These are phyloP conservation scores for Euura lappo DNA, from an alignment of 1,140 invertebrate species.

Conservation along the genomic window DNA sequence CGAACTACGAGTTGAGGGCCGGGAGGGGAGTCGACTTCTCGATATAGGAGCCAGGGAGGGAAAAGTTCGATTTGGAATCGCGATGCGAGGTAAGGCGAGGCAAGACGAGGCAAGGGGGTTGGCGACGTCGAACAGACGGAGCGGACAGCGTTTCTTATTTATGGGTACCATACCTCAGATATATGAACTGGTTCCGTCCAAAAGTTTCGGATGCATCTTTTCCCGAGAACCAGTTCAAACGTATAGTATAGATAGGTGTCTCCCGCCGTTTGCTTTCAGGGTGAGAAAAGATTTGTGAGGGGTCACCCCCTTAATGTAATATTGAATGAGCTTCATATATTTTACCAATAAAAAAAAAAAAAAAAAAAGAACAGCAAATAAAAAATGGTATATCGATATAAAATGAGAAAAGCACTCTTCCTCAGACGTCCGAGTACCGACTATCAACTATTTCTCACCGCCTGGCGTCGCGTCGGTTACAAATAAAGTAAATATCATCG, in stretches of 20 bases:
- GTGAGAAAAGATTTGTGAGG: conserved; percentile 44
- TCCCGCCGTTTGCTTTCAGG: conserved; percentile 39
- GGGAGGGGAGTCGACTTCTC: too few species aligned
- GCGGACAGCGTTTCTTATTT: conserved; percentile 59
- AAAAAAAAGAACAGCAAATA: too few species aligned
- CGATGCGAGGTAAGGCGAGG: conserved; percentile 22
- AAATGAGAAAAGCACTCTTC: not conserved
- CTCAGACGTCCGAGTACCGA: not conserved
- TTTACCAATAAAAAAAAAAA: conserved; percentile 17
- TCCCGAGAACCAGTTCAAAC: conserved; percentile 44
- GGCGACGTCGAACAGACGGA: conserved; percentile 51
- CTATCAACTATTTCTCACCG: conserved; percentile 16
- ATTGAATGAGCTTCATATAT: conserved; percentile 49
- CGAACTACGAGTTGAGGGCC: too few species aligned
- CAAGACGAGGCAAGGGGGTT: conserved; percentile 33
- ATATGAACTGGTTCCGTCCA: conserved; percentile 62
- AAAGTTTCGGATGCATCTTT: conserved; percentile 60
- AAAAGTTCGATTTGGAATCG: conserved; percentile 23
- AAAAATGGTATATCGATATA: not conserved
- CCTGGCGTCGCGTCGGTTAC: not conserved
- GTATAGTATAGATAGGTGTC: conserved; percentile 54
- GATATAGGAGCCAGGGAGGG: conserved; percentile 20
- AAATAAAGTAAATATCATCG: not conserved
- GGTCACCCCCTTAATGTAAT: conserved; percentile 41
- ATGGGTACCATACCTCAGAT: conserved; percentile 61